phyloP scores from a whole-genome alignment of 2,888 invertebrate genomes.

The Meganola albula region DNA sequence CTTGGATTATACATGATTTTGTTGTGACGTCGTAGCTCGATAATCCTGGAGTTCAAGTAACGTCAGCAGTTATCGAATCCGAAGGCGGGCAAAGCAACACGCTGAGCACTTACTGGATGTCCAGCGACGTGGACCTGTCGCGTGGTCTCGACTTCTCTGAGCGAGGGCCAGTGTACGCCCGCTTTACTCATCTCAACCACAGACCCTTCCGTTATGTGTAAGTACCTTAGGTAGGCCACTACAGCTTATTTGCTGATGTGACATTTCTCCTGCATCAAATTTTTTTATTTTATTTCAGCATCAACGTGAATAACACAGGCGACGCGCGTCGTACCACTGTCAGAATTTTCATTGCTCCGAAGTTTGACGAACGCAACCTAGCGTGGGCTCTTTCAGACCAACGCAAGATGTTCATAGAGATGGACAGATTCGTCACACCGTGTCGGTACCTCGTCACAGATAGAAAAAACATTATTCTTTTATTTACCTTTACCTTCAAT shows the following conservation, averaged over 20 bases:
- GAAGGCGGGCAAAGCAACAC: conserved; percentile 47
- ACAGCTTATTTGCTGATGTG: too few species aligned
- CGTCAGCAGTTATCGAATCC: conserved; percentile 65
- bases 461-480: background rate
- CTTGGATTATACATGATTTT: too few species aligned
- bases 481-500: background rate
- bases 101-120: conserved; percentile 86
- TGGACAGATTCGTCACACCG: conserved; percentile 83
- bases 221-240: too few species aligned
- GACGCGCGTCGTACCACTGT: conserved; percentile 76
- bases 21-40: conserved; percentile 77
- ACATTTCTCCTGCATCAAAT: too few species aligned
- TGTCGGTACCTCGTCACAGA: conserved; percentile 67
- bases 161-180: conserved; percentile 82
- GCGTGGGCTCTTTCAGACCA: conserved; percentile 81
- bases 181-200: conserved; percentile 88
- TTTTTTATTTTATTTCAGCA: conserved; percentile 38
- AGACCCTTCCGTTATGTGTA: conserved; percentile 81
- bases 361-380: conserved; percentile 82
- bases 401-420: conserved; percentile 82
- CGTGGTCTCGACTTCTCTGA: conserved; percentile 87
- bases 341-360: conserved; percentile 84
- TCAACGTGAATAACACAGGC: conserved; percentile 73
- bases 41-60: conserved; percentile 78
- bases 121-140: conserved; percentile 87